phyloP scores from a whole-genome alignment of 2,797 vertebrate genomes.

The Sebastes kiyomatsui region DNA sequence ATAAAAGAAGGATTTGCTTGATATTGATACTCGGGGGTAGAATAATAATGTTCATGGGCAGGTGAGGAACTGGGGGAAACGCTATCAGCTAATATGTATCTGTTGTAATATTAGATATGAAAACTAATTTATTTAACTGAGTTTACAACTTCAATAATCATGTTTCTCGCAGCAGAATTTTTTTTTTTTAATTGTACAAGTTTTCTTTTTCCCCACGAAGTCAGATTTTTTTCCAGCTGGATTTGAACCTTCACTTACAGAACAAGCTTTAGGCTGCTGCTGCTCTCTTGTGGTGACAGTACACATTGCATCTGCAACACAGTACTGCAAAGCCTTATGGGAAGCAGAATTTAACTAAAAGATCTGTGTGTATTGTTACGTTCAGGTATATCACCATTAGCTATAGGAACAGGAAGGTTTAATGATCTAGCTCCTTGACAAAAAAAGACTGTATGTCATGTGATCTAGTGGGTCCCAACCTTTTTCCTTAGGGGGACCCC shows the following conservation, averaged over 20 bases:
- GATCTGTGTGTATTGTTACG: background rate
- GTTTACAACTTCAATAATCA: conserved; percentile 9
- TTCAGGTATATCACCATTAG: background rate
- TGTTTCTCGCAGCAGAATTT: background rate
- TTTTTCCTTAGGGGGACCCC: too few species aligned
- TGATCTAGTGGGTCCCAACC: too few species aligned
- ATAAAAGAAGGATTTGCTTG: conserved; percentile 17
- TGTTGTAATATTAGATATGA: conserved; percentile 7
- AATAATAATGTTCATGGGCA: background rate
- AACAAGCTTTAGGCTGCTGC: conserved; percentile 4
- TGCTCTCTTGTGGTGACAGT: conserved; percentile 56
- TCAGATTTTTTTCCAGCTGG: conserved; percentile 10
- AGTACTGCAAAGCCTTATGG: background rate
- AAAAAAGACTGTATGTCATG: too few species aligned
- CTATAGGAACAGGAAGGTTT: background rate
- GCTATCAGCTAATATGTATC: background rate
- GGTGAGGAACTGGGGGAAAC: background rate
- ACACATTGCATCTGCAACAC: conserved; percentile 5
- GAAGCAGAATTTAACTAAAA: background rate
- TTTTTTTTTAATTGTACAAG: background rate
- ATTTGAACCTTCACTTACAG: background rate
- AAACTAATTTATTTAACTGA: conserved; percentile 6
- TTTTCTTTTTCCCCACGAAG: background rate
- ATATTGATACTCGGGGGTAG: background rate
- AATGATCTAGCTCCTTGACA: background rate